phyloP scores from a whole-genome alignment of 2,888 invertebrate species.

The Dryobotodes eremita region DNA sequence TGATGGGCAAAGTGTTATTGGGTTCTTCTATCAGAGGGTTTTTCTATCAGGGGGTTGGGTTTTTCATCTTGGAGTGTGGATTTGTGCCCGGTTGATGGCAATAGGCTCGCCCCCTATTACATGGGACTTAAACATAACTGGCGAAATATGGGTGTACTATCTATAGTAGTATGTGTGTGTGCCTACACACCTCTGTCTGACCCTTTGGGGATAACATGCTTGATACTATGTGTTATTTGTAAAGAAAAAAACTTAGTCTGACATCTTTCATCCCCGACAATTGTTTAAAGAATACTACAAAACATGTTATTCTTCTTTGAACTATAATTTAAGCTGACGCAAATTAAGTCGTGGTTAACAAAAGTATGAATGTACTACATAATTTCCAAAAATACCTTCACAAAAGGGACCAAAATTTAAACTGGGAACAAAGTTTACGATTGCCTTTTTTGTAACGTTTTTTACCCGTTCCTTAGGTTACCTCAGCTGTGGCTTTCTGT shows the following conservation, averaged over 20 bases:
- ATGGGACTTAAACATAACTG: neutral
- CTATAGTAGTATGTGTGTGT: no score
- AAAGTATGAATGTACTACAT: slow-evolving; percentile 39
- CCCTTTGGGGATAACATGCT: neutral
- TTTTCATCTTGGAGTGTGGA: neutral
- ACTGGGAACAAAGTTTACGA: slow-evolving; percentile 45
- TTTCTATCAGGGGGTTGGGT: neutral
- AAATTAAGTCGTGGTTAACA: slow-evolving; percentile 50
- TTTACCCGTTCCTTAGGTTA: slow-evolving; percentile 45
- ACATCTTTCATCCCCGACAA: neutral
- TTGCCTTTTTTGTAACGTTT: slow-evolving; percentile 46
- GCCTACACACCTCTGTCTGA: neutral
- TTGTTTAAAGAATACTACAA: neutral
- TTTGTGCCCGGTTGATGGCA: neutral
- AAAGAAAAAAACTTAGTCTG: neutral
- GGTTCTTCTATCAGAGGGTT: neutral
- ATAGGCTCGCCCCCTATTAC: neutral
- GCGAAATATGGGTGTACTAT: neutral
- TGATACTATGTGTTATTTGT: neutral
- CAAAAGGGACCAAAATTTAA: slow-evolving; percentile 50
- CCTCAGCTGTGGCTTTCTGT: slow-evolving; percentile 38
- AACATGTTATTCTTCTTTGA: slow-evolving; percentile 35
- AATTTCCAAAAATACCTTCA: slow-evolving; percentile 41
- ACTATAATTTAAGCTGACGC: slow-evolving; percentile 28
- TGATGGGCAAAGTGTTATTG: neutral